Conservation (phyloP, 2,888 invertebrate genomes). For the Gymnoscelis rufifasciata region DNA sequence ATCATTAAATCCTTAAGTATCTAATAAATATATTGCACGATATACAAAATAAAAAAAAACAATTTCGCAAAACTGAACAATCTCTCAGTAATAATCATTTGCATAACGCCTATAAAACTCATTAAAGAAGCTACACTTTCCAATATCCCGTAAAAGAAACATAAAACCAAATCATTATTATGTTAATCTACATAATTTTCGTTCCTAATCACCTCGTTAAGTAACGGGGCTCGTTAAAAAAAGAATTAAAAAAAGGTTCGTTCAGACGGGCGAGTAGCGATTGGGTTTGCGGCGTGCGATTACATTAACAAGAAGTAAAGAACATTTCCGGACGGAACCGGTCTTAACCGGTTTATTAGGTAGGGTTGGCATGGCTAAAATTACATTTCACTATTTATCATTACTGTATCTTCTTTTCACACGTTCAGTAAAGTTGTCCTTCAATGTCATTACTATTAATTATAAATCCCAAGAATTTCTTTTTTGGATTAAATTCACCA, state of each 20-base stretch:
- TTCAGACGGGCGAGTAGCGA: constrained; percentile 33
- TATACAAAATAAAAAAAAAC: no score
- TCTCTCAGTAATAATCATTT: constrained; percentile 7
- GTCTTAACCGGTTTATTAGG: constrained; percentile 55
- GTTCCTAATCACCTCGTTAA: constrained; percentile 24
- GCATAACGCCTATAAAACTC: constrained; percentile 12
- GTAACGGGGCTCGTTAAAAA: constrained; percentile 25
- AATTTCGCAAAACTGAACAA: not conserved
- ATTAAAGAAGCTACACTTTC: constrained; percentile 4
- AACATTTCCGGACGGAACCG: constrained; percentile 56
- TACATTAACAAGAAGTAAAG: constrained; percentile 67
- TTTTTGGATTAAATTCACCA: no score
- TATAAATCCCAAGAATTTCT: no score
- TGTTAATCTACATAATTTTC: constrained; percentile 27
- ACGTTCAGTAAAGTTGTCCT: no score
- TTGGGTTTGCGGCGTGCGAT: constrained; percentile 63
- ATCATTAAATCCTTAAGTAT: no score
- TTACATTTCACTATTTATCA: no score
- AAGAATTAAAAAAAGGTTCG: constrained; percentile 24
- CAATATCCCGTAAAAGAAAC: constrained; percentile 15
- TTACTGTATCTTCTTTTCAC: no score
- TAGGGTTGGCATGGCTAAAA: no score
- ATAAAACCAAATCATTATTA: constrained; percentile 26
- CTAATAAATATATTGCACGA: no score
- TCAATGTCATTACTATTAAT: no score